Conservation (phyloP, 2,888 invertebrate species). For the Torymus aiolomorphi region DNA sequence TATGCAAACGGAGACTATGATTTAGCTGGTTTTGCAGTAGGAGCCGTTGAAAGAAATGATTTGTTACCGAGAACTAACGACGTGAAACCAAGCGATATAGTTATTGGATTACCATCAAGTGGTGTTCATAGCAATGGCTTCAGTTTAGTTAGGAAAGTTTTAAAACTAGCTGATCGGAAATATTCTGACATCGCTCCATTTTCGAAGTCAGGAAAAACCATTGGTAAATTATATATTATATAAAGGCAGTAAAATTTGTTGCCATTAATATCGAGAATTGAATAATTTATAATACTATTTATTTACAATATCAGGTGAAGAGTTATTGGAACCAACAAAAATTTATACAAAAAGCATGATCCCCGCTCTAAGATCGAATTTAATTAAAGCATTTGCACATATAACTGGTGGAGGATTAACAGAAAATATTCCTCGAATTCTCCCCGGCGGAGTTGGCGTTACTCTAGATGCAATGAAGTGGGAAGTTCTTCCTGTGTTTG, state of each 20-base stretch:
- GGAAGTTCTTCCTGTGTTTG: constrained; percentile 87
- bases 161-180: constrained; percentile 81
- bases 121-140: constrained; percentile 98
- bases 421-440: constrained; percentile 91
- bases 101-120: constrained; percentile 91
- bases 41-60: constrained; percentile 88
- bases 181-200: constrained; percentile 85
- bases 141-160: constrained; percentile 88
- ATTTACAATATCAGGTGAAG: constrained; percentile 80
- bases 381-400: constrained; percentile 92
- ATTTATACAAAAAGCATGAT: constrained; percentile 89
- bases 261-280: not conserved
- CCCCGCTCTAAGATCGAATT: constrained; percentile 82
- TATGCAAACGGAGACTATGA: constrained; percentile 93
- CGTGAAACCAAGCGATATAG: constrained; percentile 85
- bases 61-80: constrained; percentile 83
- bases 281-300: constrained; percentile 10
- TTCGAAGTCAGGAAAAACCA: constrained; percentile 81
- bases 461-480: constrained; percentile 84
- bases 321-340: constrained; percentile 89
- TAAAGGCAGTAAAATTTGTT: not conserved
- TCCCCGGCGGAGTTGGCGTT: constrained; percentile 83
- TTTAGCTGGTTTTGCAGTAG: constrained; percentile 96
- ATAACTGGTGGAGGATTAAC: constrained; percentile 95
- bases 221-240: constrained; percentile 80